A percentile compares a stretch with the other conserved stretches of the same genome.
Conservation (phyloP, 2,797 vertebrate species). For the Carcharodon carcharias region DNA sequence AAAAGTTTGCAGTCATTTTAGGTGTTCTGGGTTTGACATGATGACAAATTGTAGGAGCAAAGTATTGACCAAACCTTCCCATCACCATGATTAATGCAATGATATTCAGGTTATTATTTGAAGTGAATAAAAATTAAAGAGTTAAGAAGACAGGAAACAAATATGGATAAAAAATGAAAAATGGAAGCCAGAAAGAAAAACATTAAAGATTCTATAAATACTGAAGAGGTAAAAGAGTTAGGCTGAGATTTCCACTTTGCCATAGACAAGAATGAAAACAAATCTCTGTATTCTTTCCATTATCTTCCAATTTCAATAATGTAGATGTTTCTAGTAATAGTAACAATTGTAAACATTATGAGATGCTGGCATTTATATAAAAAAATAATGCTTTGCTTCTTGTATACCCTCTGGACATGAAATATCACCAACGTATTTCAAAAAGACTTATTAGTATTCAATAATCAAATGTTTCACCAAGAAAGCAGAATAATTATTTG, state of each 20-base stretch:
- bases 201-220: neutral
- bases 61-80: neutral
- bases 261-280: neutral
- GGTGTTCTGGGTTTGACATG: neutral
- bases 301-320: neutral
- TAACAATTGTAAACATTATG: neutral
- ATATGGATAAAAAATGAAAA: neutral
- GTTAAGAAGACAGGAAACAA: neutral
- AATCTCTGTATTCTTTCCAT: neutral
- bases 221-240: neutral
- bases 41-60: neutral
- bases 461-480: neutral
- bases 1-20: neutral
- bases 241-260: neutral
- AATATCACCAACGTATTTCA: neutral
- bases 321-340: neutral
- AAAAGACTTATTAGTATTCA: neutral
- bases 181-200: neutral
- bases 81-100: too few species aligned
- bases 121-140: neutral
- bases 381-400: neutral
- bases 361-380: neutral
- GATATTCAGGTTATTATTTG: neutral
- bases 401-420: neutral
- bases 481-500: neutral